Base-by-base conservation (phyloP, 2,797 vertebrate species). In the Parotocinclus haroldoi region DNA sequence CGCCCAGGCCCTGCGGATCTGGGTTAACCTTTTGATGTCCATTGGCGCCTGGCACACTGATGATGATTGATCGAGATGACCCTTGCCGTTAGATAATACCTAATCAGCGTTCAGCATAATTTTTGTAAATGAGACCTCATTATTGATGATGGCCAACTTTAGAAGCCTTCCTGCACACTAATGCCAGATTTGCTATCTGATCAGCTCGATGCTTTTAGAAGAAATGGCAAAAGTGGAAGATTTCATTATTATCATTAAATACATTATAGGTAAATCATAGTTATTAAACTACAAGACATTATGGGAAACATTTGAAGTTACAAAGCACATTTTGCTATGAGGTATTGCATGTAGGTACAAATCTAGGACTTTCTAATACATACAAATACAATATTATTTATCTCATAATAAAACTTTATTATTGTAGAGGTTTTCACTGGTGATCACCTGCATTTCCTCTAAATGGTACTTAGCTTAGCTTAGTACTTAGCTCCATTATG, bases 111-210 rank as follows among this genome's bases (percentile, higher is more conserved):
- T 94, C 89, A 65, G 83, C 93, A 90, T 87, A 91, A 94, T 93
- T 93, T 94, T 93, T 94, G 92, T 96, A 98, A 91, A 98, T 95
- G 94, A 95, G 92, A 92, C 92, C 50, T 94, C 88, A 87, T 95
- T 95, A 98, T 92, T 92, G 93, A 93, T 87, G 91, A 87, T 82
- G 86, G 83, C 85, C 88, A 91, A 92, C 88, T 87, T 90, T 82
- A 86, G 86, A 89, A 86, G 85, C 88, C 88, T 87, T 86, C 81
- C 78, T 83, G 84, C 87, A 82, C 80, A 67, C 80, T 83, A 87
- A 87, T 84, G 86, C 85, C 80, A 77, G 60, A 78, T 79, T 81
- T 81, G 76, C 81, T 78, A 83, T 82, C 80, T 78, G 83, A 87
- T 89, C 84, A 83, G 87, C 82, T 83, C 82, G 87, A 89, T 91